Base-by-base conservation (phyloP, 2,888 invertebrate genomes). In the Xanthorhoe designata region DNA sequence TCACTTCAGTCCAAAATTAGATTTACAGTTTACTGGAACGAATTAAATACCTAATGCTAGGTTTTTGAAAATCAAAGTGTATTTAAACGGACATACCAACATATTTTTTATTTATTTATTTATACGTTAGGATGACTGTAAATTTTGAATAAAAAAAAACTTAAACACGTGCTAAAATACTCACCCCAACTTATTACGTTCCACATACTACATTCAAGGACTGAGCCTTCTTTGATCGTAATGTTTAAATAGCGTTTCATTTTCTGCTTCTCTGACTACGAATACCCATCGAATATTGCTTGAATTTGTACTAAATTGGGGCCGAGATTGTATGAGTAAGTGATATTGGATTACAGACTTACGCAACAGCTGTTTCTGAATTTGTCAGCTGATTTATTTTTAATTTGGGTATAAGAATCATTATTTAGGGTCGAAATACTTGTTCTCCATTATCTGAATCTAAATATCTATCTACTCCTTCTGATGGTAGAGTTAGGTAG, bases 231-330 rank as follows among this genome's bases (percentile, higher is more conserved):
- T 64, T 63, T 68, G 64, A 68, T 64, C 57, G 49, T 53, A 53
- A 61, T 61, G 68, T 64, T 68, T 61, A 64, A 64, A 68, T 54
- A 68, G 60, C 68, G 60, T 64, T 67, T 64, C 63, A 68, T 68
- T 68, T 64, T 68, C 68, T 68, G 61, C 57, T 45, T 68, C 61
- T 38, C 42, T 64, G 64, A 50, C 38, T 64, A 54, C 57, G 61
- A 64, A 68, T 64, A 53, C 56, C 59, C 60, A 60, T 64, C 38
- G 56, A 63, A 35, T 65, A 56, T 61, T 61, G 50, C 64, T 60
- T 45, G 54, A 64, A 64, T 57, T 68, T 57, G 57, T 64, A 57
- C 64, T 56, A 64, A 68, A 67, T 67, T 64, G 57, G 50, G 61
- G 64, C 49, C 61, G 45, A 64, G 64, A 68, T 68, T 64, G 61